Percentiles rank a stretch among this genome's conserved stretches.
Conservation (phyloP, 2,888 invertebrate genomes). For the Leucophenga montana region DNA sequence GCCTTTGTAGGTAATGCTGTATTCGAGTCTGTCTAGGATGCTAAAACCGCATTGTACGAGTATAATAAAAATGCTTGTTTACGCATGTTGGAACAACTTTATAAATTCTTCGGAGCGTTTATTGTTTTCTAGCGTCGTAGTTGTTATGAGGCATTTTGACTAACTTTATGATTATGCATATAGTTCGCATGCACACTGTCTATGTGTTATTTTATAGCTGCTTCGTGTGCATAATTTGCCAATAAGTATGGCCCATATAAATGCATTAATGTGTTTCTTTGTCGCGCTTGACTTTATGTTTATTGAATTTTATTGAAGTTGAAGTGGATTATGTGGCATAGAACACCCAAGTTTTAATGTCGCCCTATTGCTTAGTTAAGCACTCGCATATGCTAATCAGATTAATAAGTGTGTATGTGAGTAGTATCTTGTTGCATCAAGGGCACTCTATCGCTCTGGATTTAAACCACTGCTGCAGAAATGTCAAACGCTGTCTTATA, state of each 20-base stretch:
- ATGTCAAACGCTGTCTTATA: no score
- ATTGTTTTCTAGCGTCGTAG: background rate
- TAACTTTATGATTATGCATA: background rate
- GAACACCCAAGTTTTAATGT: background rate
- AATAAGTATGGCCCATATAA: constrained; percentile 1
- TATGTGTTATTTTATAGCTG: constrained; percentile 14
- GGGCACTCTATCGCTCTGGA: background rate
- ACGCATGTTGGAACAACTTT: constrained; percentile 63
- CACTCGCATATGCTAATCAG: no score
- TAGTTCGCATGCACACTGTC: background rate
- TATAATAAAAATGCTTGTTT: constrained; percentile 63
- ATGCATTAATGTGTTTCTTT: constrained; percentile 1
- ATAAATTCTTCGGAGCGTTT: constrained; percentile 37
- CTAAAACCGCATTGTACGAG: constrained; percentile 47
- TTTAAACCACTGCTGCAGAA: no score
- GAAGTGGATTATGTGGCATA: constrained; percentile 46
- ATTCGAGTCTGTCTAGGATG: constrained; percentile 35
- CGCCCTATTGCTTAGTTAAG: no score
- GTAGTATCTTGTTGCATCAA: no score
- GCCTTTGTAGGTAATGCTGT: constrained; percentile 49
- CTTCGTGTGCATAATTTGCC: constrained; percentile 9
- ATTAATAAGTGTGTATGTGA: no score
- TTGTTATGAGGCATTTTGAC: background rate
- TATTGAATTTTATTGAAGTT: constrained; percentile 64
- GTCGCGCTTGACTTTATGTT: constrained; percentile 55